Evolutionary conservation across 2,888 invertebrate genomes (phyloP), one percentile per base, ranked within the genome.

Genomic region (Oscheius sp.): DNA sequence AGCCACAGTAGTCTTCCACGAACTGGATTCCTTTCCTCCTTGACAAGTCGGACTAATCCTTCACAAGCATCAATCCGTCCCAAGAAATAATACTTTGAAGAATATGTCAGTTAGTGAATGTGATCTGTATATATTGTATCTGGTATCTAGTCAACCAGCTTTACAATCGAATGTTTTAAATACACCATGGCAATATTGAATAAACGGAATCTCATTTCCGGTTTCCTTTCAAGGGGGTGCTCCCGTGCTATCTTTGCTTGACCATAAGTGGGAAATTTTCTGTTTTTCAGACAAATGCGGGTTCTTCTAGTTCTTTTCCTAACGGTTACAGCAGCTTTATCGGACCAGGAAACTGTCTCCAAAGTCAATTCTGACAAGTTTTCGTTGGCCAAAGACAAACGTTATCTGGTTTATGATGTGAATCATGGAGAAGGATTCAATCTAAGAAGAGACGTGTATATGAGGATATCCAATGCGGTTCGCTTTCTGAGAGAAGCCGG

Each of bases 381-480:
- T 71, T 79, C 81, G 9, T 35, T 80, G 5, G 76, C 73, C 0
- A 48, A 71, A 33, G 79, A 81, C 32, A 76, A 75, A 5, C 74
- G 94, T 86, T 95, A 93, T 87, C 90, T 98, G 72, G 92, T 98
- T 65, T 99, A 96, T 90, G 96, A 96, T 89, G 94, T 98, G 0
- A 98, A 98, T 91, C 93, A 93, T 2, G 93, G 94, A 0, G 98
- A 99, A 91, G 99, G 99, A 0, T 99, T 99, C 89, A 99, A 99
- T 91, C 92, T 99, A 78, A 92, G 96, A 21, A 92, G 98, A 50
- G 98, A 99, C 91, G 97, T 99, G 1, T 98, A 95, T 88, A 93
- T 98, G 92, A 92, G 98, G 83, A 92, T 96, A 86, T 96, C 96
- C 1, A 93, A 94, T 62, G 93, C 96, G 88, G 91, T 95, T 0